Percentiles rank a stretch among this genome's conserved stretches.
Conservation (phyloP, 2,113 vertebrate species). For the Vulpes vulpes region DNA sequence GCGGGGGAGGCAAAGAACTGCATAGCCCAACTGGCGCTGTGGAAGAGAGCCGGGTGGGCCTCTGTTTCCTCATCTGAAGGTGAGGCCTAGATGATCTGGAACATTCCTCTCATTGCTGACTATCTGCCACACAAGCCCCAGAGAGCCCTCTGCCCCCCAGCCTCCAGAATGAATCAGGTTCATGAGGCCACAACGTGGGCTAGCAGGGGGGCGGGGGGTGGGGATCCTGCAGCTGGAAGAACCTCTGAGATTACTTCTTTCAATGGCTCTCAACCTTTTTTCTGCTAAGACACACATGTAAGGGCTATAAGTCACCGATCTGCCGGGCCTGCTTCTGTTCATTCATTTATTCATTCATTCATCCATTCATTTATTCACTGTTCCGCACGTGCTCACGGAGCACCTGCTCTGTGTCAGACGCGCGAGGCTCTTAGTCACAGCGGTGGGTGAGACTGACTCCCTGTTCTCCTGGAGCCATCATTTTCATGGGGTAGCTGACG, state of each 20-base stretch:
- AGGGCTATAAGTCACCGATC: background rate
- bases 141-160: background rate
- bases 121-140: background rate
- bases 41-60: background rate
- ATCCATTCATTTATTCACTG: background rate
- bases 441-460: background rate
- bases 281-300: background rate
- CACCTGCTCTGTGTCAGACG: background rate
- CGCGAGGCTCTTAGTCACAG: background rate
- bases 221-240: background rate
- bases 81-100: background rate
- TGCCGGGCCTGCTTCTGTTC: accelerated
- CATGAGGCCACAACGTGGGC: accelerated
- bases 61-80: background rate
- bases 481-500: background rate
- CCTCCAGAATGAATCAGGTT: background rate
- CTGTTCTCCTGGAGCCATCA: background rate
- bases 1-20: background rate
- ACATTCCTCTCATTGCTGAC: background rate
- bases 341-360: background rate
- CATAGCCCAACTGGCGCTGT: background rate
- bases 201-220: accelerated
- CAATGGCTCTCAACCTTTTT: background rate
- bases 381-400: background rate
- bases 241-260: background rate